Base-by-base conservation (phyloP, 2,888 invertebrate genomes). In the Argynnis bischoffii region DNA sequence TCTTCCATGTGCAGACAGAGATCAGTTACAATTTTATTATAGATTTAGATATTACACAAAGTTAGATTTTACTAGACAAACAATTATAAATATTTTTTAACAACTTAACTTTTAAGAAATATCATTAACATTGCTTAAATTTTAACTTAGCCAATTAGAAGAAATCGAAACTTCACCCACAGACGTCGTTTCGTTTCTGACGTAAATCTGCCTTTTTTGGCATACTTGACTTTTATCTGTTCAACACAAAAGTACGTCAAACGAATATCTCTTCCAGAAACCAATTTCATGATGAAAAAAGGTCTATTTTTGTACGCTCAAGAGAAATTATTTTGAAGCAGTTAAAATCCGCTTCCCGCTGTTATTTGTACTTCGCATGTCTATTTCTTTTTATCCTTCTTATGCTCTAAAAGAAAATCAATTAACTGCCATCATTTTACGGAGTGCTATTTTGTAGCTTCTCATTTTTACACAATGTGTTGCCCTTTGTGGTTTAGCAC, bases 331-430 rank as follows among this genome's bases (percentile, higher is more conserved):
- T 79, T 80, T 81, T 80, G 80, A 75, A 75, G 70, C 77, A 76
- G 77, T 84, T 86, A 78, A 84, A 85, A 84, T 85, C 85, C 82
- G 81, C 85, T 84, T 87, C 75, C 79, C 79, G 35, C 70, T 78
- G 35, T 63, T 67, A 81, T 83, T 83, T 83, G 79, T 81, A 77
- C 80, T 83, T 77, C 78, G 73, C 75, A 79, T 81, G 83, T 79
- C 79, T 79, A 68, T 68, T 61, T 63, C 48, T 59, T 82, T 81
- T 82, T 82, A 81, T 83, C 75, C 78, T 80, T 82, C 86, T 86
- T 81, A 82, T 83, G 81, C 79, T 79, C 81, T 83, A 77, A 86
- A 86, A 85, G 86, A 86, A 89, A 89, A 88, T 89, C 89, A 89
- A 90, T 90, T 89, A 88, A 85, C 85, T 84, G 80, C 78, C 78